A percentile compares a stretch with the other conserved stretches of the same genome.
Evolutionary conservation across 1,140 invertebrate species (phyloP).

Genomic region (Eufriesea mexicana): DNA sequence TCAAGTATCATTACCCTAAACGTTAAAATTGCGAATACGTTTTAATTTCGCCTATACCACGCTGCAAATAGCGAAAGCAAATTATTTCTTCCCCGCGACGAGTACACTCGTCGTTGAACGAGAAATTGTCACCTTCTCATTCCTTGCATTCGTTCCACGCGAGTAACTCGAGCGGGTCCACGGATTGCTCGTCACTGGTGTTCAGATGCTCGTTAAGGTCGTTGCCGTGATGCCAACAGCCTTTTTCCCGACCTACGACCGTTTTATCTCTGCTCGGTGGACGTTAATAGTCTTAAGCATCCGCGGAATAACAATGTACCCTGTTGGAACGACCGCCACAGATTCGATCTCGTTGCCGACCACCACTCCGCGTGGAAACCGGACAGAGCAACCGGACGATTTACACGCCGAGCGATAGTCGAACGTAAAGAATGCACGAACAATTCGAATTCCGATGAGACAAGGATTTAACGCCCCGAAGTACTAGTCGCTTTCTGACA

Average conservation of each 20-base stretch:
- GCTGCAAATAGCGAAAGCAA: too few relatives aligned
- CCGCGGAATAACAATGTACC: conserved; percentile 44
- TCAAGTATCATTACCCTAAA: too few relatives aligned
- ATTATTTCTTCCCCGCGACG: too few relatives aligned
- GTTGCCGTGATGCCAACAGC: conserved; percentile 22
- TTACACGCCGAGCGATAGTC: not conserved
- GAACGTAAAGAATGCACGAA: not conserved
- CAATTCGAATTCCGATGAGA: too few relatives aligned
- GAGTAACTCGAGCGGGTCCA: not conserved
- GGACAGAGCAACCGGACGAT: not conserved
- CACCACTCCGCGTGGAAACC: not conserved
- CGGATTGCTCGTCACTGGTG: conserved; percentile 1
- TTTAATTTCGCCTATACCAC: too few relatives aligned
- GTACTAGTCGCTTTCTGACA: too few relatives aligned
- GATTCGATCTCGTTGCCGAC: conserved; percentile 2
- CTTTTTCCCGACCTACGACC: conserved; percentile 43
- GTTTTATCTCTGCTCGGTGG: conserved; percentile 49
- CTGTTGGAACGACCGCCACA: not conserved
- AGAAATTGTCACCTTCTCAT: too few relatives aligned
- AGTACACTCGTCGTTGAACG: too few relatives aligned
- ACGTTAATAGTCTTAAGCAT: conserved; percentile 53
- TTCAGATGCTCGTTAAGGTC: conserved; percentile 32
- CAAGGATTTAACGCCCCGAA: not conserved
- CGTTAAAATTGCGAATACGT: too few relatives aligned
- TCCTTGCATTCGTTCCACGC: not conserved